Conservation (phyloP, 2,113 vertebrate species). For the Grammomys dolichurus region DNA sequence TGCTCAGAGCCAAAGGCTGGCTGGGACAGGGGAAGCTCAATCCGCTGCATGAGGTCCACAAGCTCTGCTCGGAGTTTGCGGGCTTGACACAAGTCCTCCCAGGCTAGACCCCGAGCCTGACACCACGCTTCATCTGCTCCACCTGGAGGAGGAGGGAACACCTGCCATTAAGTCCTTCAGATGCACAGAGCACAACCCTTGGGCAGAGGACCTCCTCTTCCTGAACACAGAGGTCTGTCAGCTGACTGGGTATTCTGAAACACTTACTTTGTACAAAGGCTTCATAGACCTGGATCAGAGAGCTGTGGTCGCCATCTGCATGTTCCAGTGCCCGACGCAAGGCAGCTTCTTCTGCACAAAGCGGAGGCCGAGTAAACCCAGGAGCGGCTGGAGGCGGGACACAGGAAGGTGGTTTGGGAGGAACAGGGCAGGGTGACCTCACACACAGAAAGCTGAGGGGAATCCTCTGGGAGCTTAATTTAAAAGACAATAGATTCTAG, state of each 20-base stretch:
- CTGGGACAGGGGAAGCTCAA: conserved; percentile 95
- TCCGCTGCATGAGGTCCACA: conserved; percentile 94
- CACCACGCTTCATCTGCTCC: conserved; percentile 94
- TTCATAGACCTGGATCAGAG: conserved; percentile 92
- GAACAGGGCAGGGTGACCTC: background rate
- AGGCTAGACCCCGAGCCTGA: conserved; percentile 89
- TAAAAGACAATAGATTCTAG: conserved; percentile 36
- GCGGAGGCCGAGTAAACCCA: conserved; percentile 86
- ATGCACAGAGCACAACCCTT: background rate
- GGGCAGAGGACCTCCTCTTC: background rate
- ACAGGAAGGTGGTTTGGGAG: background rate
- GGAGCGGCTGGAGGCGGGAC: conserved; percentile 86
- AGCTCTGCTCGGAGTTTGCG: conserved; percentile 92
- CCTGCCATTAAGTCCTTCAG: background rate
- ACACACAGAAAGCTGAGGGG: background rate
- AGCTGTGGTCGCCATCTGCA: conserved; percentile 91
- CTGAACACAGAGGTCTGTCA: background rate
- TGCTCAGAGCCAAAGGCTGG: conserved; percentile 93
- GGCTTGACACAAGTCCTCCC: conserved; percentile 90
- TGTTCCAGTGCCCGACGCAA: conserved; percentile 90
- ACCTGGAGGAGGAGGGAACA: conserved; percentile 83
- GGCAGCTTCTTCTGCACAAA: conserved; percentile 87
- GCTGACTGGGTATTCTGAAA: background rate
- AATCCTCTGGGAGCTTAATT: conserved; percentile 38
- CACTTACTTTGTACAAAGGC: conserved; percentile 92